Evolutionary conservation across 2,888 invertebrate genomes (phyloP), one percentile per base, ranked within the genome.

Genomic region (Cinara cedri): DNA sequence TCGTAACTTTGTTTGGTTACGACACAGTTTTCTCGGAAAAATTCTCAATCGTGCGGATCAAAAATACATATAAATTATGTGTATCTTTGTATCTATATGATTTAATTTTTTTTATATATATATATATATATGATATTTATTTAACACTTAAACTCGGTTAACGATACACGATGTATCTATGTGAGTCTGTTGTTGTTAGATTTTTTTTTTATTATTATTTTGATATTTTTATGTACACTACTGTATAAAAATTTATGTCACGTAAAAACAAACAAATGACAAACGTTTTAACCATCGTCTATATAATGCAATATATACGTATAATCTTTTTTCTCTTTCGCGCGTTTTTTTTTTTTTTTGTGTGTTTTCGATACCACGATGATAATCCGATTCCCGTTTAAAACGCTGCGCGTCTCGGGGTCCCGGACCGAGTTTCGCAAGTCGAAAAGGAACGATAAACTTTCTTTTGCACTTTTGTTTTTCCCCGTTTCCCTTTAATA

Each of bases 361-460:
- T 74, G 49, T 63, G 16, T 54, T 42, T 51, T 21, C 42, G 11
- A 51, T 54, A 63, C 34, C n/a, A n/a, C n/a, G n/a, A n/a, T n/a
- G 3, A 63, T 49, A 63, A 54, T 54, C 63, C 51, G 13, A 54
- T 74, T 74, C 13, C 21, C 51, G 9, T 74, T 63, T 57, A 63
- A 63, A 60, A 68, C 26, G n/a, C n/a, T n/a, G n/a, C n/a, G n/a
- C n/a, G n/a, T n/a, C n/a, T 21, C 11, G 3, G 44, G 44, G 21
- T 14, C 26, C n/a, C 46, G 26, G 3, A 44, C 21, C 11, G 51
- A 51, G 63, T 74, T 54, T 21, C 9, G 14, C 16, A 21, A 54
- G 34, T 63, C 19, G 14, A 19, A 54, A 42, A 34, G 8, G 14
- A n/a, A n/a, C n/a, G 34, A n/a, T 21, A 62, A 54, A 74, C 51